Evolutionary conservation across 2,888 invertebrate species (phyloP), one percentile per base, ranked within the genome.

Genomic region (Phaonia tiefii): DNA sequence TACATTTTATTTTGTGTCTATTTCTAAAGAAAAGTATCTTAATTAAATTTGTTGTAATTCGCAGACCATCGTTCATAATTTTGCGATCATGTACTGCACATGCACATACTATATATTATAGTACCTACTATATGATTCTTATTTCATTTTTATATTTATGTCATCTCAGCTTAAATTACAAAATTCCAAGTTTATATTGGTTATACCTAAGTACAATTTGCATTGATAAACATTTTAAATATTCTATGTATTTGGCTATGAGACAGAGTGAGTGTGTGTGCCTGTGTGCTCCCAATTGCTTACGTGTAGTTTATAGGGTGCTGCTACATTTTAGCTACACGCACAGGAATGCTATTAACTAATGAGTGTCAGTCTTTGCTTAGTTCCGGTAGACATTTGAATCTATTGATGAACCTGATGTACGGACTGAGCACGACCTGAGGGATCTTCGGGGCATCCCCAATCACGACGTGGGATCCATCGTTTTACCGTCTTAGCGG

Each of bases 361-460:
- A 31, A 5, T 3, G 3, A 15, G 7, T 15, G 15, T 63, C 63
- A 63, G 63, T 63, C 63, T 63, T 63, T 13, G 13, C 42, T 20
- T 42, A 1, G 10, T 13, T 5, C 20, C 3, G 58, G 15, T 22
- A 10, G 2, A 11, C 11, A 15, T n/a, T n/a, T n/a, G n/a, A 54
- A 26, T 46, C 82, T 72, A 84, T 42, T 80, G 44, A 54, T 80
- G 77, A 42, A 77, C 82, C 77, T 88, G 87, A 82, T 91, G 91
- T 22, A 87, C 88, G 11, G 87, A 86, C 84, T 91, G 91, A 7
- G 89, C 90, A 4, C 91, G 84, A 0, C 91, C 91, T 1, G 90
- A 90, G 0, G 91, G 91, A 86, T 91, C 91, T 79, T 90, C 89
- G 0, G 90, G 87, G 39, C 91, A 91, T 25, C 91, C 91, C 91